These are phyloP conservation scores for Fragum sueziense DNA, from an alignment of 2,888 invertebrate genomes.

Conservation along the genomic window DNA sequence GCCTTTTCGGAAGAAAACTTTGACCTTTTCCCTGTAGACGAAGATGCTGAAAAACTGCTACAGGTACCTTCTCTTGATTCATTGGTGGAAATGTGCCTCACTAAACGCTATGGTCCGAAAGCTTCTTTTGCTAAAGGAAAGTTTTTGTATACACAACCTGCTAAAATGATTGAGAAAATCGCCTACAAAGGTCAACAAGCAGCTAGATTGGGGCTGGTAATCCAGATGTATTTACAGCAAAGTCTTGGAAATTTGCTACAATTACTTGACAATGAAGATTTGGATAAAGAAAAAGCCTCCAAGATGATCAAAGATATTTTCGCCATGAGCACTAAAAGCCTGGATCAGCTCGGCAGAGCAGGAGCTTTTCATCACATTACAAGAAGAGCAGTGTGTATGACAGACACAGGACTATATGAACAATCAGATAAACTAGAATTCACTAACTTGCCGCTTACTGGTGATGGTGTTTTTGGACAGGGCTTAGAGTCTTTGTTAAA, in stretches of 20 bases:
- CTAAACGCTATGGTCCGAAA: constrained; percentile 28
- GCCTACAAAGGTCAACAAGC: constrained; percentile 45
- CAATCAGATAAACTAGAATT: constrained; percentile 19
- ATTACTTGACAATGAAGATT: constrained; percentile 5
- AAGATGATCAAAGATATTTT: constrained; percentile 42
- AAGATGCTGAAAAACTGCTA: constrained; percentile 29
- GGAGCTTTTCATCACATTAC: constrained; percentile 44
- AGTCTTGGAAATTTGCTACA: constrained; percentile 34
- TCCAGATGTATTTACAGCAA: constrained; percentile 37
- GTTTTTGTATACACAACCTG: constrained; percentile 33
- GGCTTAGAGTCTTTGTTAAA: constrained; percentile 29
- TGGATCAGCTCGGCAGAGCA: constrained; percentile 44
- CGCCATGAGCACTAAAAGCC: constrained; percentile 43
- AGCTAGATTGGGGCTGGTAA: constrained; percentile 32
- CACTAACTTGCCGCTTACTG: constrained; percentile 36
- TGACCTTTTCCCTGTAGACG: constrained; percentile 20
- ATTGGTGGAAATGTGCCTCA: constrained; percentile 31
- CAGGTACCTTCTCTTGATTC: constrained; percentile 38
- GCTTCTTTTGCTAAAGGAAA: constrained; percentile 45
- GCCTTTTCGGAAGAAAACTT: constrained; percentile 42
- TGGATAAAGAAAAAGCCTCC: constrained; percentile 11
- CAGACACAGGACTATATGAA: constrained; percentile 31
- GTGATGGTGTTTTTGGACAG: constrained; percentile 40
- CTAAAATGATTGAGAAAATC: constrained; percentile 48
- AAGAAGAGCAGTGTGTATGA: constrained; percentile 30